These are phyloP conservation scores for Myotis planiceps DNA, from an alignment of 2,797 vertebrate genomes.

Conservation along the genomic window DNA sequence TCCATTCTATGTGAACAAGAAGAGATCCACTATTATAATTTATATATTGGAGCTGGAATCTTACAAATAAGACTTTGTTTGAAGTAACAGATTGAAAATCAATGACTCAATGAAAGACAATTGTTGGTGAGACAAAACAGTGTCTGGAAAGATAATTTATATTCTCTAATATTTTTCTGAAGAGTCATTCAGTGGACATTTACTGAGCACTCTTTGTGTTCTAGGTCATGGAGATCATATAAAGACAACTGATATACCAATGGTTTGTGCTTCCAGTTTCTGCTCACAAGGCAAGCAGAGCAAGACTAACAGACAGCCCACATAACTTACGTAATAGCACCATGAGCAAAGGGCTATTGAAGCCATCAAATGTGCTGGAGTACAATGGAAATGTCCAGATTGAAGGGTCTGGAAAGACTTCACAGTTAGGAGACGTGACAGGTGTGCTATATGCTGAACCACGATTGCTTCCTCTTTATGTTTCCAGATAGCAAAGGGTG, in stretches of 20 bases:
- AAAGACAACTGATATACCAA: background rate
- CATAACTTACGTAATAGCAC: background rate
- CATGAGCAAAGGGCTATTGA: background rate
- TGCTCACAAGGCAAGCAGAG: background rate
- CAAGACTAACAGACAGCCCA: background rate
- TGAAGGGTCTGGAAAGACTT: background rate
- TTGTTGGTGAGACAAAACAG: background rate
- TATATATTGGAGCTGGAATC: background rate
- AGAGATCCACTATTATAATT: background rate
- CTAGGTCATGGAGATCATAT: background rate
- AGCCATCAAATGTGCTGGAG: too few species aligned
- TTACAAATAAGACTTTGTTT: background rate
- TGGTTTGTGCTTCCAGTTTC: background rate
- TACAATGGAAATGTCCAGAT: background rate
- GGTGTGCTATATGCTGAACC: background rate
- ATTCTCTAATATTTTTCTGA: background rate
- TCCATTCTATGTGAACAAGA: background rate
- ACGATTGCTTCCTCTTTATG: background rate
- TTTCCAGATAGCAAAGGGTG: background rate
- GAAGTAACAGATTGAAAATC: background rate
- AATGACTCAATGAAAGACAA: background rate
- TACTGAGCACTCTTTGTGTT: background rate
- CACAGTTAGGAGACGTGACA: background rate
- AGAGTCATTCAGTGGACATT: background rate
- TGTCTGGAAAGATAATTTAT: background rate